phyloP scores from a whole-genome alignment of 2,888 invertebrate species.

The Norana najaformis region DNA sequence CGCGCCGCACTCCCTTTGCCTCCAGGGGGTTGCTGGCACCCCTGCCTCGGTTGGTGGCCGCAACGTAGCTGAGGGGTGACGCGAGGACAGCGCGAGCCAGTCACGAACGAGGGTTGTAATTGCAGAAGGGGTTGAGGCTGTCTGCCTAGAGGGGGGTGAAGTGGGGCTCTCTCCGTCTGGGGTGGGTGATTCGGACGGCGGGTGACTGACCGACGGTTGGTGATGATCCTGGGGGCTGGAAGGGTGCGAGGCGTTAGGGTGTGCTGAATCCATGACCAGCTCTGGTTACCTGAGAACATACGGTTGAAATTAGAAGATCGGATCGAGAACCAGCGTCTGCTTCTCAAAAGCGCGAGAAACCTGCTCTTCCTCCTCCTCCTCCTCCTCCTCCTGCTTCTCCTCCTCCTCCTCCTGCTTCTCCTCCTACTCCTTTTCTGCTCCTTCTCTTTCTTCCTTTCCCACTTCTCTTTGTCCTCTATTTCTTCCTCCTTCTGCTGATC shows the following conservation, averaged over 20 bases:
- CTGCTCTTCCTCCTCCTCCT: too few species aligned
- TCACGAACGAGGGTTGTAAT: neutral
- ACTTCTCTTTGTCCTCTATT: neutral
- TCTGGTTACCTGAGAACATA: neutral
- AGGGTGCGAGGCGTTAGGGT: neutral
- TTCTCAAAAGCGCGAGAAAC: neutral
- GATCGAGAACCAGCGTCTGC: neutral
- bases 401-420: neutral
- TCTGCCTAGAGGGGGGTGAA: neutral
- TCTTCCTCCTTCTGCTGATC: neutral
- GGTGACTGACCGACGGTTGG: neutral
- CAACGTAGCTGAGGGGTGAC: neutral
- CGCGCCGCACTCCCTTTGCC: neutral
- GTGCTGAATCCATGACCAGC: neutral
- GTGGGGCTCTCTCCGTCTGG: neutral
- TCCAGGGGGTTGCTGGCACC: neutral
- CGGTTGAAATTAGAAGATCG: neutral
- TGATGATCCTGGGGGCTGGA: neutral
- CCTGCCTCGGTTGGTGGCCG: constrained; percentile 5
- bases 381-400: neutral
- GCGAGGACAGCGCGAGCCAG: constrained; percentile 13
- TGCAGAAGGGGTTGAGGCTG: neutral
- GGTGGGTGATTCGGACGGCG: neutral
- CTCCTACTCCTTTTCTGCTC: too few species aligned
- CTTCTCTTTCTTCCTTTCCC: neutral